A percentile compares a stretch with the other conserved stretches of the same genome.
Evolutionary conservation across 2,113 vertebrate species (phyloP).

Genomic region (Dendrocopos noguchii): DNA sequence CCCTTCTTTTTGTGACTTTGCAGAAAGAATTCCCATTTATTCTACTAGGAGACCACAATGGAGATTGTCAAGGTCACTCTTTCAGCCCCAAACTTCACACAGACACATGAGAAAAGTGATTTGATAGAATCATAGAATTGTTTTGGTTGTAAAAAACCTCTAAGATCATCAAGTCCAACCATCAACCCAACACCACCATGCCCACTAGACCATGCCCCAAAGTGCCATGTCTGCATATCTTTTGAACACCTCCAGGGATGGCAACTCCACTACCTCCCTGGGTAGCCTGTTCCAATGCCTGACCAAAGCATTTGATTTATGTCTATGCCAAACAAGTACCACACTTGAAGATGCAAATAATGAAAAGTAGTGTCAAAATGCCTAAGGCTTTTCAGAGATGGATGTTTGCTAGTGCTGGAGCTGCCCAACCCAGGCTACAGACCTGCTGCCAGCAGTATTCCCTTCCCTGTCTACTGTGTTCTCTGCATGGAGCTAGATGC

Average conservation of each 20-base stretch:
- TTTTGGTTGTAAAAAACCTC: no score
- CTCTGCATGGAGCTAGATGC: not conserved
- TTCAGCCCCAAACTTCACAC: not conserved
- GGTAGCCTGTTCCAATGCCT: no score
- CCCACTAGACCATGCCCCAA: no score
- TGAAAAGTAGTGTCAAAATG: not conserved
- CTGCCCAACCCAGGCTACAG: not conserved
- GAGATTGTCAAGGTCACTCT: not conserved
- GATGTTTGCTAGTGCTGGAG: not conserved
- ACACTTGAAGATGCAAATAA: not conserved
- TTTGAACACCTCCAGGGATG: no score
- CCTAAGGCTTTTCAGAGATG: not conserved
- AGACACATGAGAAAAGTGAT: not conserved
- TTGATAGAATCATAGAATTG: not conserved
- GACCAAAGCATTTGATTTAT: not conserved
- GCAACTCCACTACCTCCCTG: no score
- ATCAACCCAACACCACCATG: no score
- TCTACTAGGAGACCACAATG: not conserved
- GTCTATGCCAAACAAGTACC: not conserved
- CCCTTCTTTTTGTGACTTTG: not conserved
- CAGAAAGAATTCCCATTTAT: not conserved
- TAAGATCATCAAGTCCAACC: no score
- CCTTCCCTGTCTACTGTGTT: fast-evolving
- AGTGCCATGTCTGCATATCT: no score
- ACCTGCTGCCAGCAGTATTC: not conserved